Conservation (phyloP, 2,113 vertebrate species). For the Pluvialis apricaria region DNA sequence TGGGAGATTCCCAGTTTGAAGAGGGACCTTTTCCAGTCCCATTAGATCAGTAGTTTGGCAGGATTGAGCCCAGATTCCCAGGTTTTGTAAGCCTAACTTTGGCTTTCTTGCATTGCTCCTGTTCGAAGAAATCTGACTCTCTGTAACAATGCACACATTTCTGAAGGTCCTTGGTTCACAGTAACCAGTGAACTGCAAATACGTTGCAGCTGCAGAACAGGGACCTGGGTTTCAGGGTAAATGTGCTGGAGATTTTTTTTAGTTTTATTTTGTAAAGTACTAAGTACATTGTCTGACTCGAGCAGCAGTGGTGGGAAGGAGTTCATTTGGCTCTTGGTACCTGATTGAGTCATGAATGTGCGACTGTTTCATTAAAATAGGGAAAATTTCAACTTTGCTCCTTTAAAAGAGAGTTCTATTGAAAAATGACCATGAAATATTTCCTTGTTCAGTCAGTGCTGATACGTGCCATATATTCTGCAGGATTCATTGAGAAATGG, state of each 20-base stretch:
- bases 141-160: rapidly evolving
- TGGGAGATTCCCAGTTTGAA: not conserved
- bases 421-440: not conserved
- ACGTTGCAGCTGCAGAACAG: rapidly evolving
- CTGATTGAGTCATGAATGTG: rapidly evolving
- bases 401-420: not conserved
- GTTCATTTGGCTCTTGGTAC: not conserved
- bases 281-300: not conserved
- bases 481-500: not conserved
- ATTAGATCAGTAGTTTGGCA: not conserved
- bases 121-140: not conserved
- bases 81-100: rapidly evolving
- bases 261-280: not conserved
- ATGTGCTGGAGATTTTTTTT: not conserved
- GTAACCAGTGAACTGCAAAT: not conserved
- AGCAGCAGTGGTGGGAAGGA: not conserved
- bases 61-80: not conserved
- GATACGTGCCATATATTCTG: not conserved
- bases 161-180: too few relatives aligned
- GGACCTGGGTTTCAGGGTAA: not conserved
- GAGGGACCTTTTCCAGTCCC: not conserved
- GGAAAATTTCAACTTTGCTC: not conserved
- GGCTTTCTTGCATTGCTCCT: not conserved
- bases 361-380: not conserved
- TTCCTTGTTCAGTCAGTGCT: not conserved